Percentiles rank a stretch among this genome's conserved stretches.
Conservation (phyloP, 1,140 invertebrate genomes). For the Heliconius hermathena region DNA sequence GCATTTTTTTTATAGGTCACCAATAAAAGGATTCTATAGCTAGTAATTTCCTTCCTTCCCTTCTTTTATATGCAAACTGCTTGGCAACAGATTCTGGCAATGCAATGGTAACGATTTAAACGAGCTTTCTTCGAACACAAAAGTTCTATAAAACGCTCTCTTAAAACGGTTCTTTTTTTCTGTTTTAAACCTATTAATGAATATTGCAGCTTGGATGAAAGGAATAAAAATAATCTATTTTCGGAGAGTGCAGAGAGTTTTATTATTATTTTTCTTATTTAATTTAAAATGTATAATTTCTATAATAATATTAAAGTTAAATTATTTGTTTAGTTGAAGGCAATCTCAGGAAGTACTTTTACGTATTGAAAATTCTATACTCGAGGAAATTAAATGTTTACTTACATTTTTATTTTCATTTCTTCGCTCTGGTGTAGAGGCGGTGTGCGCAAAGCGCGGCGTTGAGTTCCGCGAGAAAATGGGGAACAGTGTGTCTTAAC, state of each 20-base stretch:
- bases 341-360: too few species aligned
- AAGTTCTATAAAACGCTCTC: background rate
- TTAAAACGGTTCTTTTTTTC: background rate
- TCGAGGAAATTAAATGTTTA: too few species aligned
- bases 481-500: too few species aligned
- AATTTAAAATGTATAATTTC: background rate
- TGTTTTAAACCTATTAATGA: conserved; percentile 1
- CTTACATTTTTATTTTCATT: too few species aligned
- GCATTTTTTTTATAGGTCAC: background rate
- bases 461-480: too few species aligned
- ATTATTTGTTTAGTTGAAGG: too few species aligned
- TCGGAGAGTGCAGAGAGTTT: background rate
- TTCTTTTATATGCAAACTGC: conserved; percentile 12
- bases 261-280: background rate
- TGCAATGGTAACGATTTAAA: conserved; percentile 7
- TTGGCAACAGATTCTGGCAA: conserved; percentile 8
- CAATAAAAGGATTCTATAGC: background rate
- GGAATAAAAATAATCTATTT: background rate
- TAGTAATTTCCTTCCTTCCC: background rate
- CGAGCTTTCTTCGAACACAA: conserved; percentile 5
- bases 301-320: too few species aligned
- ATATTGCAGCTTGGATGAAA: background rate
- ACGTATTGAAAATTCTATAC: too few species aligned
- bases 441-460: too few species aligned
- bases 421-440: too few species aligned